Evolutionary conservation across 2,888 invertebrate species (phyloP).

Genomic region (Athripsodes cinereus): DNA sequence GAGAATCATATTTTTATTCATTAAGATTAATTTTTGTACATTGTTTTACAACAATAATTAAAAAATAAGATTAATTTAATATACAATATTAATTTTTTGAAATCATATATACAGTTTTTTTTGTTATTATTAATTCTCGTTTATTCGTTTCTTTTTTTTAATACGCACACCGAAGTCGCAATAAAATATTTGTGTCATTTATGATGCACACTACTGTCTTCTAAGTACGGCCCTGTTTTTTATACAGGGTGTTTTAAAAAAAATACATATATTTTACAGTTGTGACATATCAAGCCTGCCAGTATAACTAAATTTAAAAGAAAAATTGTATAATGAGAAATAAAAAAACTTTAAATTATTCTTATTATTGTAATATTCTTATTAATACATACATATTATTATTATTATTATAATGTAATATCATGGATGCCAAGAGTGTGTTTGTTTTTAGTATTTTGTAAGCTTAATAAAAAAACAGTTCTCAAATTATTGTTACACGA

Average conservation of each 20-base stretch:
- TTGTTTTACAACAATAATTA: background rate
- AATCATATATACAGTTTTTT: no score
- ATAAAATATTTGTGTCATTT: background rate
- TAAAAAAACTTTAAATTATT: background rate
- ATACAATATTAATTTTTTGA: no score
- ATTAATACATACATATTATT: no score
- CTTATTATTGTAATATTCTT: no score
- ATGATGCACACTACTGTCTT: background rate
- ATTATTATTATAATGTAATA: no score
- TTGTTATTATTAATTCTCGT: background rate
- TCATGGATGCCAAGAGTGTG: constrained; percentile 27
- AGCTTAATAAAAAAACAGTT: constrained; percentile 28
- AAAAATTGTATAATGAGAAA: background rate
- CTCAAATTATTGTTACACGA: constrained; percentile 28
- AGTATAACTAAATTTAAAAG: constrained; percentile 25
- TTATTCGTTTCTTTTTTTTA: background rate
- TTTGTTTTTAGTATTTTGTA: constrained; percentile 28
- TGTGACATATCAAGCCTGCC: constrained; percentile 28
- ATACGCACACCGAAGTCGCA: background rate
- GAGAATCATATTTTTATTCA: background rate
- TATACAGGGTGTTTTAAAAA: constrained; percentile 19
- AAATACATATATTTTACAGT: constrained; percentile 1
- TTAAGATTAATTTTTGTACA: background rate
- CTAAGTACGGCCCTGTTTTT: background rate
- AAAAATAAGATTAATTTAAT: no score